phyloP scores from a whole-genome alignment of 23 tunicate species.

The Styela plicata region DNA sequence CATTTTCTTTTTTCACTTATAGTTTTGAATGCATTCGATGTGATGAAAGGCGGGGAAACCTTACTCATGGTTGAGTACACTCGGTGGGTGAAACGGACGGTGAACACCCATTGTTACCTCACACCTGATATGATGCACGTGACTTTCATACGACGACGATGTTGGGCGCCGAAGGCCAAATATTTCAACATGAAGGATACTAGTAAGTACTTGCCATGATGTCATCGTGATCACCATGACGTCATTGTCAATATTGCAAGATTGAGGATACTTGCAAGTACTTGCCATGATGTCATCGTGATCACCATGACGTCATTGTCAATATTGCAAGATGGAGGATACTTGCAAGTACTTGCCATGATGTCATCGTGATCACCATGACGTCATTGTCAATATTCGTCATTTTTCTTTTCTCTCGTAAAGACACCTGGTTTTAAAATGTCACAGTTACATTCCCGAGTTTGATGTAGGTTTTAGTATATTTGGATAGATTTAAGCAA shows the following conservation, averaged over 20 bases:
- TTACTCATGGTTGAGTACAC: conserved; percentile 14
- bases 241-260: background rate
- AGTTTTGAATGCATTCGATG: conserved; percentile 4
- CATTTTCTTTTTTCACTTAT: background rate
- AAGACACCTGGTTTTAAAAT: too few species aligned
- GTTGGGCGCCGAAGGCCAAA: conserved; percentile 10
- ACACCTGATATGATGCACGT: conserved; percentile 11
- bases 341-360: background rate
- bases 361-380: too few species aligned
- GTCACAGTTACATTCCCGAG: too few species aligned
- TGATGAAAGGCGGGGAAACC: conserved; percentile 16
- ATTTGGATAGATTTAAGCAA: too few species aligned
- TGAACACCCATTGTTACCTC: conserved; percentile 18
- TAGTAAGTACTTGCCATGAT: too few species aligned
- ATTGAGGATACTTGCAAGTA: background rate
- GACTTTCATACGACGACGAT: conserved; percentile 10
- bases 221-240: too few species aligned
- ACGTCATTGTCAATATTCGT: too few species aligned
- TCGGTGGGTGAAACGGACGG: conserved; percentile 24
- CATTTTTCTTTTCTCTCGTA: too few species aligned
- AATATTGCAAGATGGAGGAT: background rate
- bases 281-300: too few species aligned
- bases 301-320: too few species aligned
- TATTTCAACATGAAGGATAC: background rate
- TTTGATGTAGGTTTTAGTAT: too few species aligned